These are phyloP conservation scores for Hydrochoerus hydrochaeris DNA, from an alignment of 2,113 vertebrate genomes.

Conservation along the genomic window DNA sequence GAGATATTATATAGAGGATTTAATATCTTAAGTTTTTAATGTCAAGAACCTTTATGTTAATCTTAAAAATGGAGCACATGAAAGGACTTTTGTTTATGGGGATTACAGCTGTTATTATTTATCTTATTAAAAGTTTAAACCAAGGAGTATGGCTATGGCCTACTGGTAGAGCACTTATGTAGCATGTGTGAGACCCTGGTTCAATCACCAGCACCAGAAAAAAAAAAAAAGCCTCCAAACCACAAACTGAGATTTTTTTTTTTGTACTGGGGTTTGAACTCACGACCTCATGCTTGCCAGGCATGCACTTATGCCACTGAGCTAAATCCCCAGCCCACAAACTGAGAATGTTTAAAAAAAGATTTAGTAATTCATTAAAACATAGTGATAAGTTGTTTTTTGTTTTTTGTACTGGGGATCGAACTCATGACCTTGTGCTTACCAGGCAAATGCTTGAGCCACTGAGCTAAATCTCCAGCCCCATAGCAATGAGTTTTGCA, in stretches of 20 bases:
- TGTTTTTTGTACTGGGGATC: too few species aligned
- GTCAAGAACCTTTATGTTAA: not conserved
- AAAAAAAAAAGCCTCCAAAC: not conserved
- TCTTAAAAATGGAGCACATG: not conserved
- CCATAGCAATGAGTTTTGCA: not conserved
- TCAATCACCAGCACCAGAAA: not conserved
- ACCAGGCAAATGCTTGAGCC: too few species aligned
- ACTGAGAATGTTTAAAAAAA: not conserved
- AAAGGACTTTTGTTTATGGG: not conserved
- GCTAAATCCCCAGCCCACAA: too few species aligned
- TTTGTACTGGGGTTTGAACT: too few species aligned
- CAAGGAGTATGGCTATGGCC: not conserved
- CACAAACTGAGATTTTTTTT: not conserved
- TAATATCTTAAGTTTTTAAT: not conserved
- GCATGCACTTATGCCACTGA: too few species aligned
- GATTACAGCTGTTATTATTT: not conserved
- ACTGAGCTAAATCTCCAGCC: not conserved
- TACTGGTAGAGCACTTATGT: not conserved
- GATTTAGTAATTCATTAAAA: not conserved
- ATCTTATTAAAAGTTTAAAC: constrained; percentile 21
- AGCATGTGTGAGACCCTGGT: not conserved
- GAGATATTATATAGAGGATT: not conserved
- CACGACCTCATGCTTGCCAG: too few species aligned
- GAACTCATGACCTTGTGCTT: too few species aligned
- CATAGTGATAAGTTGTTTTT: not conserved